Conservation (phyloP, 2,113 vertebrate species). For the Amazona guildingii region DNA sequence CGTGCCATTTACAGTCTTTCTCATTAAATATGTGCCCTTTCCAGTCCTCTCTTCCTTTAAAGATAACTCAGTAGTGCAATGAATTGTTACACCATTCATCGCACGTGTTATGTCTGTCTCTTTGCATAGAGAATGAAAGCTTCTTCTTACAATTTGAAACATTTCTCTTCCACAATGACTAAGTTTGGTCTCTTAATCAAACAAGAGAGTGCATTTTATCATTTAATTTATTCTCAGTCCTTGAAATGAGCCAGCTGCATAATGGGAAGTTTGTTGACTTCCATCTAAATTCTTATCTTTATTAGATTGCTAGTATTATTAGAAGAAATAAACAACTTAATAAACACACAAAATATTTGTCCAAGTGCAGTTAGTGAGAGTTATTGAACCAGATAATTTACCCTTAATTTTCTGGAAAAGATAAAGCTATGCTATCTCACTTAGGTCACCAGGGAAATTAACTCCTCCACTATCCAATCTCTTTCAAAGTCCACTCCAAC, state of each 20-base stretch:
- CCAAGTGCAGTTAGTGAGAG: constrained; percentile 79
- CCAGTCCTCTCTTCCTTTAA: neutral
- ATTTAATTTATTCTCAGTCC: constrained; percentile 75
- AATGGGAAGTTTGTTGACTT: constrained; percentile 70
- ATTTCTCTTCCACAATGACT: constrained; percentile 62
- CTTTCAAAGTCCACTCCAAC: constrained; percentile 75
- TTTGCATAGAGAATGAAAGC: constrained; percentile 34
- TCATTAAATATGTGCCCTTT: constrained; percentile 14
- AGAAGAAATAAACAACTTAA: constrained; percentile 90
- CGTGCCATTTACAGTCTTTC: constrained; percentile 23
- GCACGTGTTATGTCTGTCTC: neutral
- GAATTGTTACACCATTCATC: neutral
- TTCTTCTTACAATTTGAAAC: constrained; percentile 45
- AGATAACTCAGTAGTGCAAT: neutral
- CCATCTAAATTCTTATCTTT: constrained; percentile 73
- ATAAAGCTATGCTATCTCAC: constrained; percentile 90
- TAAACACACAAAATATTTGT: constrained; percentile 81
- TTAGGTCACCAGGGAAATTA: constrained; percentile 97
- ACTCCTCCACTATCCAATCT: constrained; percentile 87
- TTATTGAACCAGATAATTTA: constrained; percentile 87
- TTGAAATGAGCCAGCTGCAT: constrained; percentile 72
- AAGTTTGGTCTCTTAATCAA: constrained; percentile 66
- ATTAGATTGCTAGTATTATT: constrained; percentile 82
- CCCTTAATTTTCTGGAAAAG: constrained; percentile 85
- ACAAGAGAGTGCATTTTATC: constrained; percentile 63